Conservation (phyloP, 2,888 invertebrate species). For the Pseudococcus jackbeardsleyi region DNA sequence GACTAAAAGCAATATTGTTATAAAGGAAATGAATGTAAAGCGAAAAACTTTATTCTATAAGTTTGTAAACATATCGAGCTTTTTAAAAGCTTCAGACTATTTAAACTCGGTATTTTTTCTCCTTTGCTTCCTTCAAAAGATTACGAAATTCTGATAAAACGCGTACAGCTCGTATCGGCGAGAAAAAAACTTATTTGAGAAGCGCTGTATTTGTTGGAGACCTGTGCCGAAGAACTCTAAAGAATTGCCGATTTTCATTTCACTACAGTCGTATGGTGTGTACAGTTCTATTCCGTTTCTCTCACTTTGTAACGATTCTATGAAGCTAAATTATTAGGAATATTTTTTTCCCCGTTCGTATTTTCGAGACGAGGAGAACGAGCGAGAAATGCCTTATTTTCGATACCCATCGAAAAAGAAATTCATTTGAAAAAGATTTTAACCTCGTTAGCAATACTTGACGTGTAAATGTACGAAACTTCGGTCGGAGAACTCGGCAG, state of each 20-base stretch:
- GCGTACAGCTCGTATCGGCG: not conserved
- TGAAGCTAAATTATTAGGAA: slow-evolving; percentile 1
- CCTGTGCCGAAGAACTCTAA: not conserved
- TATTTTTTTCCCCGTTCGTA: not conserved
- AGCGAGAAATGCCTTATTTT: not conserved
- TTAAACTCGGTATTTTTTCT: slow-evolving; percentile 22
- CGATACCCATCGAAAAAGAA: slow-evolving; percentile 7
- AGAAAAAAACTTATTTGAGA: slow-evolving; percentile 3
- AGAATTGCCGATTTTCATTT: slow-evolving; percentile 50
- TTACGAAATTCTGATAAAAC: slow-evolving; percentile 20
- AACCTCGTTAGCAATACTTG: slow-evolving; percentile 13
- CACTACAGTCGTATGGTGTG: not conserved
- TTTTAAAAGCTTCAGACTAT: slow-evolving; percentile 51
- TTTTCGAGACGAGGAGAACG: not conserved
- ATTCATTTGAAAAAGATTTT: slow-evolving; percentile 44
- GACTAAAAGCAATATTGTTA: slow-evolving; percentile 32
- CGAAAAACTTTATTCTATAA: slow-evolving; percentile 32
- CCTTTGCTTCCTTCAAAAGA: not conserved
- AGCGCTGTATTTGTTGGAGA: not conserved
- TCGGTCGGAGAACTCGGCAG: not conserved
- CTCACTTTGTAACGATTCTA: not conserved
- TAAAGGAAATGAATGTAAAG: slow-evolving; percentile 35
- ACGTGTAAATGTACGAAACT: slow-evolving; percentile 19
- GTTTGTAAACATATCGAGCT: slow-evolving; percentile 39
- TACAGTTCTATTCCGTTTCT: not conserved